Evolutionary conservation across 2,113 vertebrate species (phyloP), one percentile per base, ranked within the genome.

Genomic region (Menidia beryllina): DNA sequence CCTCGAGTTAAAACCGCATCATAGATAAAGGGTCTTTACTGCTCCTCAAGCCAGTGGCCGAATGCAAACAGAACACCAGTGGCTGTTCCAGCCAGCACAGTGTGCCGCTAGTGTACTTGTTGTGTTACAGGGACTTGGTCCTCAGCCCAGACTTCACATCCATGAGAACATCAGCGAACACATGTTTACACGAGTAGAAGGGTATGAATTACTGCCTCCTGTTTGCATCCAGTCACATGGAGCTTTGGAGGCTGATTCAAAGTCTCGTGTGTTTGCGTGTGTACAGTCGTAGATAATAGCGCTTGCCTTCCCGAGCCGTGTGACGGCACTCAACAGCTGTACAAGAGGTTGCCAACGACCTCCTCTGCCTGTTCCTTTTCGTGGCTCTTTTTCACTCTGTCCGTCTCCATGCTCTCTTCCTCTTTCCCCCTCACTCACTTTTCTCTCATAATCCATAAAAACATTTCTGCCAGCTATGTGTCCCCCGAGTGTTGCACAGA

Each of bases 291-390:
- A 72, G 69, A 88, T 85, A 85, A 86, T 75, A 75, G 58, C 53
- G 68, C 43, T 73, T 72, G 73, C 79, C 64, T 80, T 71, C 58
- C 36, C 66, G 59, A 75, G 58, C 67, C 36, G 51, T 69, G 64
- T 76, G 80, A 88, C 86, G 76, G 58, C 84, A 51, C 73, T 82
- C 72, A 88, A 73, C 86, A 90, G 78, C 86, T 88, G 84, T 71
- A 69, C 54, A 45, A 51, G 45, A 19, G 56, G 70, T 59, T 73
- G 73, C 84, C 80, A 85, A 78, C 43, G 49, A 64, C 75, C 56
- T 62, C 25, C 19, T 48, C 62, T 27, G 6, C 53, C 57, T 50
- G 53, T 26, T 55, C 48, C 21, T 39, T 21, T 65, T 69, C 36
- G 47, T 30, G 66, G 47, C 51, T 41, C 17, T 59, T 58, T 47